Percentiles rank a stretch among this genome's conserved stretches.
Evolutionary conservation across 2,888 invertebrate genomes (phyloP).

Genomic region (Sinelater perroti): DNA sequence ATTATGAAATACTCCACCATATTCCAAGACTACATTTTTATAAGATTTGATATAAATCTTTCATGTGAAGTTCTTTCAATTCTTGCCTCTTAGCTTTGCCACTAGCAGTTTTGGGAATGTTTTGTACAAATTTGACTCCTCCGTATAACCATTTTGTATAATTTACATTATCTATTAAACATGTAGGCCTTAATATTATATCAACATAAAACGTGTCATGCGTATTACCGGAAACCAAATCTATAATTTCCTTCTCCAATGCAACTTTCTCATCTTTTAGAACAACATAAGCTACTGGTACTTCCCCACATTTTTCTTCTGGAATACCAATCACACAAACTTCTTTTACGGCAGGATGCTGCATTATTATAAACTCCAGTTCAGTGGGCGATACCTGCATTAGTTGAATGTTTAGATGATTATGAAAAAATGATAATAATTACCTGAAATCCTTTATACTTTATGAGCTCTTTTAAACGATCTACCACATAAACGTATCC

Average conservation of each 20-base stretch:
- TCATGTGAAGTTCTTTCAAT: neutral
- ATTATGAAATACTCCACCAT: too few species aligned
- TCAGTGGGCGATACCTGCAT: constrained; percentile 80
- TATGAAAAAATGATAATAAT: too few species aligned
- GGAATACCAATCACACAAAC: constrained; percentile 80
- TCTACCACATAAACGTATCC: constrained; percentile 63
- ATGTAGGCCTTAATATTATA: too few species aligned
- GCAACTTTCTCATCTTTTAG: constrained; percentile 66
- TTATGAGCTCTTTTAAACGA: constrained; percentile 70
- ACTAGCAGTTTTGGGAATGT: neutral
- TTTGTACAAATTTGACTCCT: constrained; percentile 1
- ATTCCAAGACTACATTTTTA: too few species aligned
- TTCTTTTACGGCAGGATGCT: constrained; percentile 74
- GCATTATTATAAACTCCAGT: constrained; percentile 77
- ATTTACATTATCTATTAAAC: constrained; percentile 3
- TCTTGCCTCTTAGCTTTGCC: constrained; percentile 1
- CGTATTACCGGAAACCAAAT: too few species aligned
- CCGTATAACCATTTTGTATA: constrained; percentile 3
- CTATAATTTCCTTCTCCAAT: constrained; percentile 63
- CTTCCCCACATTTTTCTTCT: constrained; percentile 74
- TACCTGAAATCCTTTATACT: constrained; percentile 68
- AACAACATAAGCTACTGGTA: constrained; percentile 78
- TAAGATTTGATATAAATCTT: too few species aligned
- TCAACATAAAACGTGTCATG: too few species aligned
- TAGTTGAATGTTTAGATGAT: neutral